These are phyloP conservation scores for Dryococelus australis DNA, from an alignment of 2,888 invertebrate genomes.

Conservation along the genomic window DNA sequence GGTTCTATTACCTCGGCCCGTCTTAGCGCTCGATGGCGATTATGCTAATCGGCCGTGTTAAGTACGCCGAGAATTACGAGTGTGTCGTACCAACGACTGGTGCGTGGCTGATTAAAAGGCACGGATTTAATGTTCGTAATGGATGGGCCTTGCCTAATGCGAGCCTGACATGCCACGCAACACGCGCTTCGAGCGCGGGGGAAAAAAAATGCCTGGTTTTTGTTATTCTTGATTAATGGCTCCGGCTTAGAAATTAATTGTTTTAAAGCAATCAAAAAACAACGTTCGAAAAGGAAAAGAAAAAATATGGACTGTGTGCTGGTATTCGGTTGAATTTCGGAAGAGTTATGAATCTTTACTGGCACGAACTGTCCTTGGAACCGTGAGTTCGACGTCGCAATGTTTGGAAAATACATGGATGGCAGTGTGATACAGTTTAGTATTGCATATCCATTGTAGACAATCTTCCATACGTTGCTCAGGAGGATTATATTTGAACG, in stretches of 20 bases:
- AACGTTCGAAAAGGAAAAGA: neutral
- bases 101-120: conserved; percentile 3
- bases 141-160: neutral
- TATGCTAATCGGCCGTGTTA: neutral
- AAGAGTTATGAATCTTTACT: neutral
- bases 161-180: neutral
- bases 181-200: neutral
- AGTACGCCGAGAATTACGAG: conserved; percentile 1
- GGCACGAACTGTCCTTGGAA: neutral
- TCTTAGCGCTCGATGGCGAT: neutral
- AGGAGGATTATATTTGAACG: no score
- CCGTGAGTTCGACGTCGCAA: no score
- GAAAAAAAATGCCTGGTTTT: neutral
- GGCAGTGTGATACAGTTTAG: no score
- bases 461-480: no score
- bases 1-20: neutral
- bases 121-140: conserved; percentile 16
- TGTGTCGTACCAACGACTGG: neutral
- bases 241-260: neutral
- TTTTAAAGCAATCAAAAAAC: conserved; percentile 5
- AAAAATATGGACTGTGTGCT: neutral
- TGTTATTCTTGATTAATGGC: neutral
- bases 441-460: no score
- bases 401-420: no score
- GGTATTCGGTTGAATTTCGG: neutral